Conservation (phyloP, 2,113 vertebrate species). For the Syngnathus scovelli region DNA sequence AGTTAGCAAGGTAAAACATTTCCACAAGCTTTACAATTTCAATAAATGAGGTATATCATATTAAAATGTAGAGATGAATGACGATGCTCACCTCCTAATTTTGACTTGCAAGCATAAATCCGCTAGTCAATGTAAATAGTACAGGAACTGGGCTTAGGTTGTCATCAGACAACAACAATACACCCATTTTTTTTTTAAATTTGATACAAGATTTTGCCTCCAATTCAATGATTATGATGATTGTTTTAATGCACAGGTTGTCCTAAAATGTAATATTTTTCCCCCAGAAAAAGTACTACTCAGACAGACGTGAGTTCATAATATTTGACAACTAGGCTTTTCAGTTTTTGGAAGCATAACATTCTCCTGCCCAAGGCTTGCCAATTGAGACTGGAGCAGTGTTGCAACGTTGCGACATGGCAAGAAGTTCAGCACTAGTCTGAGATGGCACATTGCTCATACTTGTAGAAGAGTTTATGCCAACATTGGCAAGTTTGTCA, state of each 20-base stretch:
- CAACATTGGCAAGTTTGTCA: background rate
- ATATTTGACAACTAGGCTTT: background rate
- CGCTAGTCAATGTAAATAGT: background rate
- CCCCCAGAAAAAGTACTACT: too few relatives aligned
- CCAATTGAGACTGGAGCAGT: too few relatives aligned
- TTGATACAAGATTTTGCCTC: background rate
- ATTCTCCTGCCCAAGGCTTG: background rate
- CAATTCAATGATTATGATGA: too few relatives aligned
- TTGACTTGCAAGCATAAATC: background rate
- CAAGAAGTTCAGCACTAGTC: background rate
- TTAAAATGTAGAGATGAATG: background rate
- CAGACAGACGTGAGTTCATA: too few relatives aligned
- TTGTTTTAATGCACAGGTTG: too few relatives aligned
- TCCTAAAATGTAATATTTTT: too few relatives aligned
- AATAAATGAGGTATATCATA: background rate
- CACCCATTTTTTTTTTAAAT: background rate
- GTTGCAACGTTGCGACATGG: background rate
- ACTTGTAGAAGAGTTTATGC: background rate
- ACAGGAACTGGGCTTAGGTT: background rate
- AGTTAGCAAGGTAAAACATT: background rate
- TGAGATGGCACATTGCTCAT: background rate
- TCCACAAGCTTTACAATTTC: background rate
- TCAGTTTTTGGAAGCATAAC: background rate
- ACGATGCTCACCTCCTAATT: background rate
- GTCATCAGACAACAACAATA: background rate